phyloP scores from a whole-genome alignment of 1,140 invertebrate genomes.

The Oedothorax gibbosus region DNA sequence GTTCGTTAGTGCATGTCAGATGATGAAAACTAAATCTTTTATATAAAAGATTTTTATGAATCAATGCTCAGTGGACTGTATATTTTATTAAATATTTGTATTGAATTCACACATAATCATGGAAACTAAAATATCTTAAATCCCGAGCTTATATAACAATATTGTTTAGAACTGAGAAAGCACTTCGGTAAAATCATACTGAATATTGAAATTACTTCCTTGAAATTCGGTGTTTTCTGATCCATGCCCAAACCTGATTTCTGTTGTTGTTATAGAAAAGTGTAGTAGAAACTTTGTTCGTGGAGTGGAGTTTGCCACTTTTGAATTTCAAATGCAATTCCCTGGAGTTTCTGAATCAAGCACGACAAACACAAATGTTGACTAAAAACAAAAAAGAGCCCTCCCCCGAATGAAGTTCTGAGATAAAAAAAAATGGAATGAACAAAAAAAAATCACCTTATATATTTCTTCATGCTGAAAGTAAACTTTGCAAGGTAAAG shows the following conservation, averaged over 20 bases:
- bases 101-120: no score
- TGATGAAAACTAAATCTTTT: no score
- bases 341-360: constrained; percentile 34
- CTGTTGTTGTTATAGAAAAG: background rate
- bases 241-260: constrained; percentile 27
- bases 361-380: constrained; percentile 11
- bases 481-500: background rate
- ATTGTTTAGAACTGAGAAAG: no score
- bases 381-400: background rate
- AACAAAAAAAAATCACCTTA: constrained; percentile 1
- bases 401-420: no score
- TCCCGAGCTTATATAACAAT: no score
- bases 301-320: constrained; percentile 16
- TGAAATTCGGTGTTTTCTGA: background rate
- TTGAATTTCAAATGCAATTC: constrained; percentile 47
- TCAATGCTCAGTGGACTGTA: no score
- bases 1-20: no score
- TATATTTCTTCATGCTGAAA: constrained; percentile 6
- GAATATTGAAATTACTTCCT: no score
- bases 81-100: no score
- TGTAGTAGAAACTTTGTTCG: constrained; percentile 12
- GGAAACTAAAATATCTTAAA: no score
- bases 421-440: background rate
- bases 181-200: no score
- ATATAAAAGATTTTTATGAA: no score